Evolutionary conservation across 2,113 vertebrate species (phyloP).

Genomic region (Hucho hucho): DNA sequence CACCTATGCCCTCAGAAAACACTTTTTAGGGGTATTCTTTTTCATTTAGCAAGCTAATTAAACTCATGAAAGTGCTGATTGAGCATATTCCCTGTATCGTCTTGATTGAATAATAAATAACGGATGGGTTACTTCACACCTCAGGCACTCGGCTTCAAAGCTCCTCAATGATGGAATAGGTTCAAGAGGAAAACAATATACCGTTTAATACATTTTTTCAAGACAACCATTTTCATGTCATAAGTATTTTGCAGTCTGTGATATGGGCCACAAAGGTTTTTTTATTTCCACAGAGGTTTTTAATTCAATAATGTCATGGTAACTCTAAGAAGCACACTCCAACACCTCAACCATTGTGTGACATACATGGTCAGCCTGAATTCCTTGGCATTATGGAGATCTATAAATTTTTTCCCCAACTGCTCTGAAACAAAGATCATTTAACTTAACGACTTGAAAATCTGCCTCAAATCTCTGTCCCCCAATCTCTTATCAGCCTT

Average conservation of each 20-base stretch:
- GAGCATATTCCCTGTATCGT: slow-evolving; percentile 21
- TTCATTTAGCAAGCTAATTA: too few relatives aligned
- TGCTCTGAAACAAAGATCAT: slow-evolving; percentile 12
- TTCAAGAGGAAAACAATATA: not conserved
- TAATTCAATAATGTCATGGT: slow-evolving; percentile 6
- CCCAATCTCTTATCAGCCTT: slow-evolving; percentile 4
- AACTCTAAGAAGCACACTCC: not conserved
- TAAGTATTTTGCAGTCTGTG: not conserved
- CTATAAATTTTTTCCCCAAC: not conserved
- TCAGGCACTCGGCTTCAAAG: slow-evolving; percentile 41
- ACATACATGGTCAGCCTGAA: not conserved
- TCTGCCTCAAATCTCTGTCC: slow-evolving; percentile 2
- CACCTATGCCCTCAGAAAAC: too few relatives aligned
- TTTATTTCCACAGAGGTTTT: not conserved
- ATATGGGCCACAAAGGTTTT: not conserved
- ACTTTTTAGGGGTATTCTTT: too few relatives aligned
- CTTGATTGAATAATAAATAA: slow-evolving; percentile 43
- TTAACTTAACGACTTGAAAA: slow-evolving; percentile 46
- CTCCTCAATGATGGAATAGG: slow-evolving; percentile 10
- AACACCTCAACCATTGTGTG: not conserved
- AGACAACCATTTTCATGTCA: not conserved
- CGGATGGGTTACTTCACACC: not conserved
- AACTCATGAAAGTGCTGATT: slow-evolving; percentile 26
- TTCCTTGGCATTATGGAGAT: not conserved
- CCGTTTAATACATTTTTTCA: too few relatives aligned